Base-by-base conservation (phyloP, 2,113 vertebrate genomes). In the Grantiella picta region DNA sequence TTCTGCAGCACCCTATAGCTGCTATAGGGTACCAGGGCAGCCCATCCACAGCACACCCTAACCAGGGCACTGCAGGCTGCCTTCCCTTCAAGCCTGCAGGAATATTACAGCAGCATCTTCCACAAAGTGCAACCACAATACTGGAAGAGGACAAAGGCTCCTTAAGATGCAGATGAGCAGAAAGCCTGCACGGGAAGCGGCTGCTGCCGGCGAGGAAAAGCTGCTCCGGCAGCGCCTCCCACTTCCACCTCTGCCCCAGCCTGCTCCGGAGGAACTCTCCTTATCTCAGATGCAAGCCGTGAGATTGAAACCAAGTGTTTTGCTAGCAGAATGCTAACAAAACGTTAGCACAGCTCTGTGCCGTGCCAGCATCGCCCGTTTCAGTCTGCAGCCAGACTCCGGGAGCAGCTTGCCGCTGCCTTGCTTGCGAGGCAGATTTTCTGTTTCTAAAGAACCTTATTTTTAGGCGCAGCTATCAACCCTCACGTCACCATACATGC, bases 401-500 rank as follows among this genome's bases (percentile, higher is more conserved):
- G 28, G 0, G 82, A 96, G 86, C 92, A 93, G 91, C 68, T 50
- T 95, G 94, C 80, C 65, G 17, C 83, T 60, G 89, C 77, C 95
- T 76, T 83, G 92, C 95, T 94, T 31, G 89, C 9, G 0, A 95
- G 91, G 95, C 94, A 96, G 64, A 95, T 92, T 97, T 94, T 56
- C 4, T 90, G 38, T 86, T 96, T 71, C 91, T 87, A 20, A 95
- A 96, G 91, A 69, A 82, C 81, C 91, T 95, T 95, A 95, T 94
- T 96, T 96, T 96, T 95, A 97, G 95, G 95, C 9, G 2, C 94
- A 83, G 92, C 71, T 53, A 81, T 59, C 94, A 94, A 83, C 42
- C 76, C 13, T 1, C 73, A 45, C 50, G 2, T 93, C 94, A 94
- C 91, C 80, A 93, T 9, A 5, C 86, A 6, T 93, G 96, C 40